Evolutionary conservation across 2,797 vertebrate genomes (phyloP), one percentile per base, ranked within the genome.

Genomic region (Halcyon smyrnensis): DNA sequence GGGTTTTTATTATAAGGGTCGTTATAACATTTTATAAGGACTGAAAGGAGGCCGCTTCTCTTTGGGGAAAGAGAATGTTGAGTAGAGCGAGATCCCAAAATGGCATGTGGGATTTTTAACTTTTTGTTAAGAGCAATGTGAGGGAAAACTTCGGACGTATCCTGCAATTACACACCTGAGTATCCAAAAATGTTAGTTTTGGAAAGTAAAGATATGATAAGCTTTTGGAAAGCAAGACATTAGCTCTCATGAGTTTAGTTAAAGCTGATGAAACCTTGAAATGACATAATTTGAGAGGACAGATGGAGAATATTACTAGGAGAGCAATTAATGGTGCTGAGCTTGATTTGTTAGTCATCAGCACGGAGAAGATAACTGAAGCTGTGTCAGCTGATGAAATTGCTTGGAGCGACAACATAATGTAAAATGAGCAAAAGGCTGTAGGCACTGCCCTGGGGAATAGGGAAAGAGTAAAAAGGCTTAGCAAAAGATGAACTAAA

Each of bases 301-400:
- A 78, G 79, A 74, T 70, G 45, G 73, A 68, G 32, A 78, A 28
- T 70, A 77, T 87, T 87, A 60, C 76, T 84, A 57, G 50, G 76
- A 92, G 78, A 90, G 70, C 57, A 94, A 82, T 62, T 95, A 94
- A 78, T 84, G 69, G 37, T 64, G 37, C 64, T 68, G 62, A 84
- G 54, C 69, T 86, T 78, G 79, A 91, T 88, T 88, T 95, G 77
- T 86, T 95, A 95, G 65, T 91, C 91, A 95, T 81, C 73, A 57
- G 69, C 60, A 65, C 2, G 5, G 76, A 86, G 65, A 64, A 5
- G 16, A 46, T 63, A 80, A 74, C 68, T 25, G 25, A 84, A 81
- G 69, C 83, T 81, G 53, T 82, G 41, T 90, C 91, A 97, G 91
- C 51, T 91, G 76, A 78, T 75, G 41, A 88, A 81, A 84, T 69